A percentile compares a stretch with the other conserved stretches of the same genome.
Conservation (phyloP, 2,888 invertebrate genomes). For the Glyphotaelius pellucidus region DNA sequence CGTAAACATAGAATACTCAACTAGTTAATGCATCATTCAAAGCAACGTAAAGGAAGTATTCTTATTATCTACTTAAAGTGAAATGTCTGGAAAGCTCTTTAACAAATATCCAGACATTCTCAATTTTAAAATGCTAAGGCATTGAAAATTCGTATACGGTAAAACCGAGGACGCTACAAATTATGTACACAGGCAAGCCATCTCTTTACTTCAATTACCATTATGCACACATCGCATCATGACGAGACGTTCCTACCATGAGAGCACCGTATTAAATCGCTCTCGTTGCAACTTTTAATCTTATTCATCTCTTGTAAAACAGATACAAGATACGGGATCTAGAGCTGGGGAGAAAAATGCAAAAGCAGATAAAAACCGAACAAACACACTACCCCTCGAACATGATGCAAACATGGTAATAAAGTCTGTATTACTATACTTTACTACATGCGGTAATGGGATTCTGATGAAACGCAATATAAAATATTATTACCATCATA, state of each 20-base stretch:
- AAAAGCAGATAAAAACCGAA: constrained; percentile 17
- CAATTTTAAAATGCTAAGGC: neutral
- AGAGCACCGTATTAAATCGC: neutral
- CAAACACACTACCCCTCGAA: neutral
- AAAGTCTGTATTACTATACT: neutral
- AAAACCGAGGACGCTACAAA: constrained; percentile 2
- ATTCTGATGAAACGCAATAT: neutral
- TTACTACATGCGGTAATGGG: neutral
- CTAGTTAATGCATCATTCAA: neutral
- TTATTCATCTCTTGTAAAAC: constrained; percentile 31
- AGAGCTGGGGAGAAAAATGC: neutral
- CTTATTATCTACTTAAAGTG: neutral
- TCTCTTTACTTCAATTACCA: neutral
- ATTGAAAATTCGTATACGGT: neutral
- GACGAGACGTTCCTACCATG: neutral
- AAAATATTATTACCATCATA: neutral
- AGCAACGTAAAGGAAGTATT: neutral
- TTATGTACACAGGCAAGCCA: constrained; percentile 2
- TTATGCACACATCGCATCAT: constrained; percentile 2
- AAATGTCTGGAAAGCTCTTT: neutral
- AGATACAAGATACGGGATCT: constrained; percentile 15
- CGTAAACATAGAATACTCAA: too few species aligned
- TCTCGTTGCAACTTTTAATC: constrained; percentile 32
- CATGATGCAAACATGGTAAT: neutral
- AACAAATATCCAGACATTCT: neutral